A percentile compares a stretch with the other conserved stretches of the same genome.
Evolutionary conservation across 2,797 vertebrate species (phyloP).

Genomic region (Uromys caudimaculatus): DNA sequence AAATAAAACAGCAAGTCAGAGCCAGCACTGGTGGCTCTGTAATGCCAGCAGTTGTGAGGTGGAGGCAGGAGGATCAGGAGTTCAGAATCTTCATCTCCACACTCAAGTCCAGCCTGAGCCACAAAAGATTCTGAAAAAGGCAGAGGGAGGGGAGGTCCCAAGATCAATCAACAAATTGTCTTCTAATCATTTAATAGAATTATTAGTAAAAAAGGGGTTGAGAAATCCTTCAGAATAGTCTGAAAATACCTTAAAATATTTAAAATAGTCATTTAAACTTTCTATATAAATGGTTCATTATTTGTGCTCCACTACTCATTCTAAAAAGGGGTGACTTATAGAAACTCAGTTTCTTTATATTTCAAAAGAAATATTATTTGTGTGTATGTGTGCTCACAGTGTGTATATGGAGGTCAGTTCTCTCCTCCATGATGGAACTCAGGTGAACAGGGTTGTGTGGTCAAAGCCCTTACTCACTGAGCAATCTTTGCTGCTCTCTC

Average conservation of each 20-base stretch:
- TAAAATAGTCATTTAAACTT: slow-evolving; percentile 20
- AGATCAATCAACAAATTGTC: neutral
- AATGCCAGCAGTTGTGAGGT: neutral
- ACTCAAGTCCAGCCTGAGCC: neutral
- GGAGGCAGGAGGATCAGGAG: neutral
- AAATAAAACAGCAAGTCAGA: neutral
- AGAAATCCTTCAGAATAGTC: neutral
- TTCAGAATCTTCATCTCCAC: neutral
- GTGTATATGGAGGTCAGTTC: neutral
- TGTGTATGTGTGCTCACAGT: neutral
- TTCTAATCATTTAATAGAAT: neutral
- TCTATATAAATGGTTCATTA: neutral
- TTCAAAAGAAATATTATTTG: neutral
- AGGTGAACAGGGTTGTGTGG: neutral
- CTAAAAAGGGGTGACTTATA: neutral
- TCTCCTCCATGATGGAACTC: neutral
- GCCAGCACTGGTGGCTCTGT: neutral
- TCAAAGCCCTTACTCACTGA: neutral
- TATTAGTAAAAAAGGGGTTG: neutral
- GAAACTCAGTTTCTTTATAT: neutral
- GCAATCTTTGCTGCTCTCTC: neutral
- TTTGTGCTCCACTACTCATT: neutral
- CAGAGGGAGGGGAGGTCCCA: neutral
- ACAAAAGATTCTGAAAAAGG: neutral
- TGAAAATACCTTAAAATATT: slow-evolving; percentile 3